phyloP scores from a whole-genome alignment of 2,113 vertebrate genomes.

The Eulacestoma nigropectus region DNA sequence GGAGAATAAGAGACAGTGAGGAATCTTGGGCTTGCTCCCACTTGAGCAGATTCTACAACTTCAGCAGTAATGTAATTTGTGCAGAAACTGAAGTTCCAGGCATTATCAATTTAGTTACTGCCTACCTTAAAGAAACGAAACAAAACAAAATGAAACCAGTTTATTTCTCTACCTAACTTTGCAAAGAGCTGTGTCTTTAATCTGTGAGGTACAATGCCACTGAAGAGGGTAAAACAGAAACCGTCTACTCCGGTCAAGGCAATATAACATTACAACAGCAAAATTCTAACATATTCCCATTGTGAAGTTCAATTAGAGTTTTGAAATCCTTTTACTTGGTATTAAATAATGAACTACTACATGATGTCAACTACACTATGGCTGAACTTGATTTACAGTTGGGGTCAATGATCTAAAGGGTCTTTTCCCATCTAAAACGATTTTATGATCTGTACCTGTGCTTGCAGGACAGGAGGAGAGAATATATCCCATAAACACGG shows the following conservation, averaged over 20 bases:
- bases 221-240: constrained; percentile 16
- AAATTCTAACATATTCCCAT: not conserved
- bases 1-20: not conserved
- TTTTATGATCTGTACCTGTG: not conserved
- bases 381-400: not conserved
- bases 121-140: too few relatives aligned
- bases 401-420: not conserved
- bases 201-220: not conserved
- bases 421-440: not conserved
- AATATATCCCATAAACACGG: not conserved
- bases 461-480: not conserved
- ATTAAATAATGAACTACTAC: constrained; percentile 5
- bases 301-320: not conserved
- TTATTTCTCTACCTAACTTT: not conserved
- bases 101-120: not conserved
- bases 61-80: not conserved
- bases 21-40: not conserved
- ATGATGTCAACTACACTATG: not conserved
- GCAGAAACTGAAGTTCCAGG: not conserved
- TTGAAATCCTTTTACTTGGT: not conserved
- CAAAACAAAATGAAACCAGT: not conserved
- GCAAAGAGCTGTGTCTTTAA: not conserved
- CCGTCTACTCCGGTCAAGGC: not conserved
- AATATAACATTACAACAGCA: not conserved
- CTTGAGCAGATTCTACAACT: not conserved